Base-by-base conservation (phyloP, 1,140 invertebrate species). In the Oreohelix idahoensis region DNA sequence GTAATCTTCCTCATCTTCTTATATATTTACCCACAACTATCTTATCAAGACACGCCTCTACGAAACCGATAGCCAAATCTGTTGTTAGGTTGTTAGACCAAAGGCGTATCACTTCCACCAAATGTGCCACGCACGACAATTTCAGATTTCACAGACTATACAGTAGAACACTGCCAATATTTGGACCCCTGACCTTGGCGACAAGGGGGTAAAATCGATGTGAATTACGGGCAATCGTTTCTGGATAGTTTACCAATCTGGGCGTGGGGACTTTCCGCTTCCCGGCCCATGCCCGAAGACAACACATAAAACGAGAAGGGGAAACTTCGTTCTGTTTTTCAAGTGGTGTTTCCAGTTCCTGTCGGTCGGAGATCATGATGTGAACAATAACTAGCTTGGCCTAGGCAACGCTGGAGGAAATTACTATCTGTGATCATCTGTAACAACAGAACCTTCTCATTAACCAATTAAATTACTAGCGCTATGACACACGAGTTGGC, bases 391-490 rank as follows among this genome's bases (percentile, higher is more conserved):
- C 71, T 45, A 38, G 71, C 39, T 38, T 38, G 2, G 0, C 26
- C 71, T 15, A n/a, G 42, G 38, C 13, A 1, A n/a, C 10, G 26
- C 10, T 11, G 71, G 39, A 74, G 71, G 71, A 74, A 74, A 74
- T 74, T 38, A 74, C 71, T 39, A 38, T 45, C 71, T 74, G 71
- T 74, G 11, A 74, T 38, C n/a, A 38, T 45, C 71, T 74, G 71
- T 74, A 45, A 74, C 71, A 74, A 74, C 71, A 74, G 38, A 1
- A 45, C 36, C 71, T 74, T 74, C 71, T 74, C 71, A 74, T 74
- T 74, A 74, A 36, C 38, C 36, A 74, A 13, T 35, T 15, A 38
- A 74, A 74, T 74, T 74, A 74, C 71, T 10, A 74, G 71, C 5
- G 39, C n/a, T n/a, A n/a, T n/a, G n/a, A n/a, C n/a, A n/a, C n/a